These are phyloP conservation scores for Mesitornis unicolor DNA, from an alignment of 2,113 vertebrate genomes.

Conservation along the genomic window DNA sequence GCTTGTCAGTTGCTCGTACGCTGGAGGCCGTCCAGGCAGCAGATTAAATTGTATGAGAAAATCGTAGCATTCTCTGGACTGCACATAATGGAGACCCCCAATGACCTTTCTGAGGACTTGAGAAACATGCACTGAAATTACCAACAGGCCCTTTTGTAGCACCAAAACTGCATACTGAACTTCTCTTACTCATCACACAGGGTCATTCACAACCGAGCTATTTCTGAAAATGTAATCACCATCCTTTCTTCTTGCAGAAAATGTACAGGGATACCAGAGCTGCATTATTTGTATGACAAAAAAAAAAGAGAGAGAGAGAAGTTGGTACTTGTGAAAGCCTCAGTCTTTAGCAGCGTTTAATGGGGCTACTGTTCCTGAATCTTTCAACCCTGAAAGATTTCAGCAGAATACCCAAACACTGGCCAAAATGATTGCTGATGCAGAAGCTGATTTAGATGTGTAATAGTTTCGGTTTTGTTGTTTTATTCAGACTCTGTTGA, in stretches of 20 bases:
- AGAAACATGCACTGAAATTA: conserved; percentile 46
- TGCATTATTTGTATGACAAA: neutral
- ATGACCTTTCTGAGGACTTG: conserved; percentile 56
- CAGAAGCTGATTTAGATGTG: neutral
- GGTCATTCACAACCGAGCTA: conserved; percentile 17
- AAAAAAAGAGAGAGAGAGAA: neutral
- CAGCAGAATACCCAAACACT: neutral
- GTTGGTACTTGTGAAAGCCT: neutral
- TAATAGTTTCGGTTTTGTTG: neutral
- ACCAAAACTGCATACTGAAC: conserved; percentile 11
- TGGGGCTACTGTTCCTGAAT: neutral
- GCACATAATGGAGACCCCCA: conserved; percentile 45
- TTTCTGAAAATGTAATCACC: conserved; percentile 12
- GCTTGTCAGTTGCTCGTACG: conserved; percentile 55
- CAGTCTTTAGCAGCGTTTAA: neutral
- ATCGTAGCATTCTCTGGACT: conserved; percentile 54
- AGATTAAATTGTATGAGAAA: conserved; percentile 75
- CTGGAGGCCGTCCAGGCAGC: conserved; percentile 65
- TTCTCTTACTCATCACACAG: conserved; percentile 13
- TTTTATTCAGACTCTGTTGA: neutral
- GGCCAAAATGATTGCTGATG: neutral
- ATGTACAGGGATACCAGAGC: neutral
- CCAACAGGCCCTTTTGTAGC: conserved; percentile 11
- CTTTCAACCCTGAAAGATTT: neutral
- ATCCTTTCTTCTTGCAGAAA: neutral